Percentiles rank a stretch among this genome's conserved stretches.
phyloP scores from a whole-genome alignment of 1,140 invertebrate species.

The Acromyrmex charruanus region DNA sequence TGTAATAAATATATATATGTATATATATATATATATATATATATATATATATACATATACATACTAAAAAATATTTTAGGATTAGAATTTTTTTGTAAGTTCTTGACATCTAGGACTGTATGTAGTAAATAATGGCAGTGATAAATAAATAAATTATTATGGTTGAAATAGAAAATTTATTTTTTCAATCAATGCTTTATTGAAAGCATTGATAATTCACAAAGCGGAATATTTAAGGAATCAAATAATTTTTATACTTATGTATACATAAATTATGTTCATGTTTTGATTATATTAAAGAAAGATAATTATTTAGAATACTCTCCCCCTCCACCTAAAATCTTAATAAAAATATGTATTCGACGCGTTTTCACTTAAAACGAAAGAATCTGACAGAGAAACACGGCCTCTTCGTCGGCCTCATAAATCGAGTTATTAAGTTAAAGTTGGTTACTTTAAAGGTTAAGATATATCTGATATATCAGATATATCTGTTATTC shows the following conservation, averaged over 20 bases:
- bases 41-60: too few relatives aligned
- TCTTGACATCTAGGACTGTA: not conserved
- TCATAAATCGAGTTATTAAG: too few relatives aligned
- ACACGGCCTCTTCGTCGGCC: too few relatives aligned
- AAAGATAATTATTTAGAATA: not conserved
- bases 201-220: not conserved
- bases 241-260: constrained; percentile 74
- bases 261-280: constrained; percentile 70
- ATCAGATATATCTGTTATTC: too few relatives aligned
- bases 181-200: constrained; percentile 12
- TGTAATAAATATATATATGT: too few relatives aligned
- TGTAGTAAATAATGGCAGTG: constrained; percentile 2
- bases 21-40: not conserved
- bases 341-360: too few relatives aligned
- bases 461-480: too few relatives aligned
- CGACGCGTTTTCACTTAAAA: too few relatives aligned
- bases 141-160: constrained; percentile 3
- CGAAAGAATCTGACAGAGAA: too few relatives aligned
- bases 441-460: too few relatives aligned
- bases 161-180: constrained; percentile 20
- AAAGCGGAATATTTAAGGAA: constrained; percentile 36
- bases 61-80: constrained; percentile 36
- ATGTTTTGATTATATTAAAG: constrained; percentile 69
- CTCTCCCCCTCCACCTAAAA: too few relatives aligned
- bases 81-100: not conserved